Base-by-base conservation (phyloP, 2,888 invertebrate genomes). In the Mimumesa dahlbomi region DNA sequence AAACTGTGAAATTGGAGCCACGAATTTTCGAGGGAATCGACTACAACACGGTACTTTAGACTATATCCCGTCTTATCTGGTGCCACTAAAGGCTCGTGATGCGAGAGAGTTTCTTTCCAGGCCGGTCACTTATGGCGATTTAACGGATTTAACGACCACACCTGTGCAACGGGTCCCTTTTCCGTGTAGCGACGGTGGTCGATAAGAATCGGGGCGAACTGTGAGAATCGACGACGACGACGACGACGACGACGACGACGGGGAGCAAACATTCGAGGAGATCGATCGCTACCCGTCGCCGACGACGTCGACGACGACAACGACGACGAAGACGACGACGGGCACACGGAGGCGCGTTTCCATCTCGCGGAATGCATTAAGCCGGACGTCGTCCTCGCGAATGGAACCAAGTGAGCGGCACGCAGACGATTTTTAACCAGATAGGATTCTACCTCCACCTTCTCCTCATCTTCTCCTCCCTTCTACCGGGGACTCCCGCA, bases 361-460 rank as follows among this genome's bases (percentile, higher is more conserved):
- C 78, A 78, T 78, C 78, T 77, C 76, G 76, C 78, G 78, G 79
- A 79, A 79, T 79, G 79, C 81, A 81, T 79, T 80, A 80, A 78
- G 59, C 80, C 78, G 78, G 78, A 80, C 78, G 76, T 76, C 78
- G 74, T 79, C 70, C 76, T 72, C 81, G 83, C 82, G 81, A 83
- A 83, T 83, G 81, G 81, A 75, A 83, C 77, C 78, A 77, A 77
- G 79, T 79, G 77, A 82, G 75, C 79, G 77, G 83, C 78, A 75
- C 77, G 78, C 82, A 83, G 82, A 84, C 82, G 84, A 84, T 84
- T 79, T 79, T 77, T 74, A 67, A 75, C 59, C 77, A 75, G 84
- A 84, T 84, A 84, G 77, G 72, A 79, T 77, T 74, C 72, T 77
- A 34, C 69, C 70, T 68, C 62, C 70, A 49, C 53, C 79, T 73